phyloP scores from a whole-genome alignment of 2,797 vertebrate genomes.

The Mormyrus hasselquistii region DNA sequence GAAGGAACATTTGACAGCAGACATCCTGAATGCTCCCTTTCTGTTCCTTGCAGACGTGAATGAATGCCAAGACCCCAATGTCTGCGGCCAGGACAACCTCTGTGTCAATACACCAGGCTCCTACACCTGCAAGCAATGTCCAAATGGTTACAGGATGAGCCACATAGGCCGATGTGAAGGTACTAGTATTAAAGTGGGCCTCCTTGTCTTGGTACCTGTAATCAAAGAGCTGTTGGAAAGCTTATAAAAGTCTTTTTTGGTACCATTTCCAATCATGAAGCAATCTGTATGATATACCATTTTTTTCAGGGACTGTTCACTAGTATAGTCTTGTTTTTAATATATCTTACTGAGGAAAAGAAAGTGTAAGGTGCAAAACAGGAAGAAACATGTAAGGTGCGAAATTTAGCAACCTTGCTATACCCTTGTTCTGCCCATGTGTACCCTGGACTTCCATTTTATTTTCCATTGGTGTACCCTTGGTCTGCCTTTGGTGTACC shows the following conservation, averaged over 20 bases:
- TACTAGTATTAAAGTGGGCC: background rate
- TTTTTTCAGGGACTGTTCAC: background rate
- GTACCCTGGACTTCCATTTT: background rate
- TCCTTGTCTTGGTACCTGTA: background rate
- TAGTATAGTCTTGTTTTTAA: background rate
- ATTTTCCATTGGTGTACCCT: background rate
- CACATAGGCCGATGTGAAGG: constrained; percentile 64
- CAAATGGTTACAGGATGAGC: constrained; percentile 63
- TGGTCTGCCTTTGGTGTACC: background rate
- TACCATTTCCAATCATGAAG: background rate
- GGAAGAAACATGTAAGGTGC: background rate
- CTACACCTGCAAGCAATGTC: constrained; percentile 69
- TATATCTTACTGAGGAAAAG: background rate
- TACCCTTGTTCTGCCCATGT: background rate
- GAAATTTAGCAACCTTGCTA: background rate
- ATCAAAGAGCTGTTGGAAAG: background rate
- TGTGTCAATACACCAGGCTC: constrained; percentile 68
- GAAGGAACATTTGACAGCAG: background rate
- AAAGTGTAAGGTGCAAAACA: background rate
- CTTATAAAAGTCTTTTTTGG: background rate
- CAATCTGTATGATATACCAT: background rate
- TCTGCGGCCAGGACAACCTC: constrained; percentile 63
- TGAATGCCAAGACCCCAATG: constrained; percentile 61
- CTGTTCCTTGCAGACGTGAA: constrained; percentile 59
- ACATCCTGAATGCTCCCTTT: background rate